phyloP scores from a whole-genome alignment of 2,113 vertebrate genomes.

The Pedionomus torquatus region DNA sequence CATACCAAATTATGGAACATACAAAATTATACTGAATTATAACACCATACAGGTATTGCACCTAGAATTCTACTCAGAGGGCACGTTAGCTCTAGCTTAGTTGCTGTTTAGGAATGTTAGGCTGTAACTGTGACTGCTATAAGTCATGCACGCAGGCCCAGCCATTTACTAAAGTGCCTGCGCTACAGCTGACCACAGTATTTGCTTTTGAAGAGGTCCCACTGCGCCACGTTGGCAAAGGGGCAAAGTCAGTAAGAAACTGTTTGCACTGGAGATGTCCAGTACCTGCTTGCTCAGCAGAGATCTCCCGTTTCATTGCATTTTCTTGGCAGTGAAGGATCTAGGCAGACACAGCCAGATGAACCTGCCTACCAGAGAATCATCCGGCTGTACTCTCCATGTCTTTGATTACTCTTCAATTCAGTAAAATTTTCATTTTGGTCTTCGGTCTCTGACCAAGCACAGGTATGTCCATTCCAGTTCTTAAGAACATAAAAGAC shows the following conservation, averaged over 20 bases:
- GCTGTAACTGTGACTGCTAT: not conserved
- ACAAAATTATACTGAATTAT: not conserved
- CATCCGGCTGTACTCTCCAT: not conserved
- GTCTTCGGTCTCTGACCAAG: not conserved
- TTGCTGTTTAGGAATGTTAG: not conserved
- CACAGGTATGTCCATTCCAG: not conserved
- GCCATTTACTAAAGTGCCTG: not conserved
- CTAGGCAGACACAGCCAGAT: not conserved
- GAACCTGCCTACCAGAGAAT: not conserved
- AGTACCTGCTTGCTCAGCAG: not conserved
- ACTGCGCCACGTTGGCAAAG: fast-evolving
- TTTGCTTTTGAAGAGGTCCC: not conserved
- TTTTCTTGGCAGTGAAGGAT: not conserved
- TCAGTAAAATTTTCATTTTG: not conserved
- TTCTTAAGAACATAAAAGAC: not conserved
- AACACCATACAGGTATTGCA: not conserved
- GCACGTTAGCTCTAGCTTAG: not conserved
- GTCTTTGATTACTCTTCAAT: not conserved
- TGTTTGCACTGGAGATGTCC: not conserved
- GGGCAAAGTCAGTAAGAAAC: not conserved
- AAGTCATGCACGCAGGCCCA: not conserved
- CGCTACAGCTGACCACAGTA: not conserved
- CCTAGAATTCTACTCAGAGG: not conserved
- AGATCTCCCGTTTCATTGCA: not conserved
- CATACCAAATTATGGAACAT: not conserved